Evolutionary conservation across 2,797 vertebrate genomes (phyloP), one percentile per base, ranked within the genome.

Genomic region (Rhodeus uyekii): DNA sequence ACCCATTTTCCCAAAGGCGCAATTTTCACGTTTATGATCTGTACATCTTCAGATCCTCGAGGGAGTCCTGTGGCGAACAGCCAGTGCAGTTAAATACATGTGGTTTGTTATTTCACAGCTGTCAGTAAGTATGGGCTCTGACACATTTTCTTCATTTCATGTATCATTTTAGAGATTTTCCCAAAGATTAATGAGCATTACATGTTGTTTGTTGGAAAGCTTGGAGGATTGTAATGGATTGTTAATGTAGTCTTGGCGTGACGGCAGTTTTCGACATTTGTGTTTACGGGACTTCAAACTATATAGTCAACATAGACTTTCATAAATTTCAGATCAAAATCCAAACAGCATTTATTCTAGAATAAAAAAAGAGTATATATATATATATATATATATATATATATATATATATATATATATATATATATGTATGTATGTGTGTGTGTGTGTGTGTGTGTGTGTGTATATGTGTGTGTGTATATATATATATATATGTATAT

Each of bases 1-100:
- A 72, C 73, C 86, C 79, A 75, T 74, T 87, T 90, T 90, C 84
- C 90, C 86, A 76, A 83, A 73, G 84, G 84, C 61, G 38, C 29
- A 78, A 34, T 32, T 19, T 44, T 77, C 58, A 34, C 36, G 6
- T 72, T 72, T 64, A 78, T 63, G 42, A 39, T 64, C 24, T 78
- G 61, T 64, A 58, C 50, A 68, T 68, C 12, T 58, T 76, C 27
- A 36, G 19, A 8, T 80, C 27, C 36, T 74, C 69, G 24, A 60
- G 50, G 22, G 53, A 46, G 16, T 80, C 50, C 27, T 71, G 48
- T 29, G 46, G 46, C 8, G 1, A 64, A 55, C 2, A 27, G 24
- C 60, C 29, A 14, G 16, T 65, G 9, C n/a, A 39, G 14, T 80
- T 80, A 63, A 80, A 73, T n/a, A 72, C 63, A 48, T 38, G 55